phyloP scores from a whole-genome alignment of 2,113 vertebrate genomes.

The Crotalus tigris region DNA sequence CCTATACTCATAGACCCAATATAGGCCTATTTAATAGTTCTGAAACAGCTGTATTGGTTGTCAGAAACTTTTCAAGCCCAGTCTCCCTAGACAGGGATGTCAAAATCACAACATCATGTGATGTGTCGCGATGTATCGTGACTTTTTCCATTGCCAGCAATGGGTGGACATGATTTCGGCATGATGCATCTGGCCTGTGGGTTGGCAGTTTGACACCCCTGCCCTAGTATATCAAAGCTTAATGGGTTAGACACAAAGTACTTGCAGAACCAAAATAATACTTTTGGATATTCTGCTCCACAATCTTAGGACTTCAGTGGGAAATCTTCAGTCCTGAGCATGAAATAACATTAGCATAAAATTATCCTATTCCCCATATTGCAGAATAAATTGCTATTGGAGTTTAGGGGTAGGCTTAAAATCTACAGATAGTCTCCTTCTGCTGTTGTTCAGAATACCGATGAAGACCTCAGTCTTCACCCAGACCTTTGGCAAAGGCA shows the following conservation, averaged over 20 bases:
- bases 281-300: background rate
- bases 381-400: background rate
- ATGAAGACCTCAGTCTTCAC: background rate
- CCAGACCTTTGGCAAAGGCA: background rate
- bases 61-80: background rate
- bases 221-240: background rate
- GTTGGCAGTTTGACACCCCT: too few relatives aligned
- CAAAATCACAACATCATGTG: too few relatives aligned
- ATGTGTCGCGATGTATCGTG: too few relatives aligned
- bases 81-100: background rate
- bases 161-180: too few relatives aligned
- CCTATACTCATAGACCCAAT: background rate
- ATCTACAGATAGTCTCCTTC: background rate
- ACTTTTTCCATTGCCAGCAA: too few relatives aligned
- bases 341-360: background rate
- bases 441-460: background rate
- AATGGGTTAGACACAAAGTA: background rate
- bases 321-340: background rate
- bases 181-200: too few relatives aligned
- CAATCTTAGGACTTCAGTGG: background rate
- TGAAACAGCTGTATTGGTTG: background rate
- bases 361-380: background rate
- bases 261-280: background rate
- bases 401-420: background rate
- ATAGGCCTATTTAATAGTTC: background rate